Base-by-base conservation (phyloP, 2,797 vertebrate species). In the Streptopelia turtur region DNA sequence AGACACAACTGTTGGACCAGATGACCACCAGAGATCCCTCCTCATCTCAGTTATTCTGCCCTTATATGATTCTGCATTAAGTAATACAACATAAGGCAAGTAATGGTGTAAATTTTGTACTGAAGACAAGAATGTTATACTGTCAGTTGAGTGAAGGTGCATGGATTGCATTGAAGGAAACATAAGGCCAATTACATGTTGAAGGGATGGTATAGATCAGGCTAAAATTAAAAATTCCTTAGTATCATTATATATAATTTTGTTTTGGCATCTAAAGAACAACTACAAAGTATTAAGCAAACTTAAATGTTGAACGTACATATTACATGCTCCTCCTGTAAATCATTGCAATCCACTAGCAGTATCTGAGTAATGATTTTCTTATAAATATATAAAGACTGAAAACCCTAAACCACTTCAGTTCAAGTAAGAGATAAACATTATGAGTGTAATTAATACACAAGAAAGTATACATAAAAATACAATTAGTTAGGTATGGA, bases 381-480 rank as follows among this genome's bases (percentile, higher is more conserved):
- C 78, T 79, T 64, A 61, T 33, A 94, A 77, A 68, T 50, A 64
- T 13, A 41, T 0, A 15, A 13, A 84, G 56, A 91, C 49, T 83
- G 66, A 77, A 83, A 88, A 16, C 18, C 11, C 13, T 18, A 10
- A 64, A 52, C 35, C 15, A 52, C 81, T 96, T 82, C 94, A 53
- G 39, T 93, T 89, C 45, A 82, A 77, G 50, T 78, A 22, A 94
- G 37, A 95, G 88, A 79, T 25, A 94, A 95, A 33, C 24, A 64
- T 22, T 75, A 68, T 70, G 35, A 94, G 56, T 75, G 66, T 6
- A 93, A 92, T 41, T 83, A 49, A 64, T 82, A 43, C 66, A 74
- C 37, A 89, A 74, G 20, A 82, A 95, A 41, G 13, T 86, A 90
- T 75, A 65, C 47, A 83, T 53, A 93, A 87, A 92, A 91, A 57